A percentile compares a stretch with the other conserved stretches of the same genome.
Evolutionary conservation across 2,888 invertebrate species (phyloP).

Genomic region (Dione vanillae): DNA sequence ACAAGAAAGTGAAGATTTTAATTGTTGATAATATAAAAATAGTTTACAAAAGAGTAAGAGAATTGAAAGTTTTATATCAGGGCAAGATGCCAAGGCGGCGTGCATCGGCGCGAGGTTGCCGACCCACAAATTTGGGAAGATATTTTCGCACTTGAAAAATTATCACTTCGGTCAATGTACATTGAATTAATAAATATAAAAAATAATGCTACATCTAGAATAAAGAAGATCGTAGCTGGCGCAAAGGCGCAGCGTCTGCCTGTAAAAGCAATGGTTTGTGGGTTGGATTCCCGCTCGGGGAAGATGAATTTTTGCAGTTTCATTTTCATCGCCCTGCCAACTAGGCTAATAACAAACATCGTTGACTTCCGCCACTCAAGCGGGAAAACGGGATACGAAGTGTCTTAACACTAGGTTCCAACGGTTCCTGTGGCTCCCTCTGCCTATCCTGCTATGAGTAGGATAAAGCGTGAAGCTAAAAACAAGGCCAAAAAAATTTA

Average conservation of each 20-base stretch:
- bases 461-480: too few species aligned
- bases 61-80: conserved; percentile 42
- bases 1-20: neutral
- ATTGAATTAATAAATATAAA: neutral
- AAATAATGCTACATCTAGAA: neutral
- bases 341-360: too few species aligned
- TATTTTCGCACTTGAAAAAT: conserved; percentile 45
- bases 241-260: neutral
- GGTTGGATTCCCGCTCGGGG: too few species aligned
- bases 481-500: too few species aligned
- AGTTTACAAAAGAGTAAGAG: neutral
- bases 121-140: conserved; percentile 38
- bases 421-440: too few species aligned
- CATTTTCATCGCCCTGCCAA: too few species aligned
- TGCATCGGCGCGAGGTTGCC: conserved; percentile 36
- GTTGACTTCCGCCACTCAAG: too few species aligned
- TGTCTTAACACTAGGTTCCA: too few species aligned
- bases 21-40: neutral
- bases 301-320: too few species aligned
- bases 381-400: too few species aligned
- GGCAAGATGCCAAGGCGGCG: conserved; percentile 45
- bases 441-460: too few species aligned
- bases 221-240: neutral
- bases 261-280: too few species aligned
- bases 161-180: conserved; percentile 37